phyloP scores from a whole-genome alignment of 2,888 invertebrate genomes.

The Argyresthia goedartella region DNA sequence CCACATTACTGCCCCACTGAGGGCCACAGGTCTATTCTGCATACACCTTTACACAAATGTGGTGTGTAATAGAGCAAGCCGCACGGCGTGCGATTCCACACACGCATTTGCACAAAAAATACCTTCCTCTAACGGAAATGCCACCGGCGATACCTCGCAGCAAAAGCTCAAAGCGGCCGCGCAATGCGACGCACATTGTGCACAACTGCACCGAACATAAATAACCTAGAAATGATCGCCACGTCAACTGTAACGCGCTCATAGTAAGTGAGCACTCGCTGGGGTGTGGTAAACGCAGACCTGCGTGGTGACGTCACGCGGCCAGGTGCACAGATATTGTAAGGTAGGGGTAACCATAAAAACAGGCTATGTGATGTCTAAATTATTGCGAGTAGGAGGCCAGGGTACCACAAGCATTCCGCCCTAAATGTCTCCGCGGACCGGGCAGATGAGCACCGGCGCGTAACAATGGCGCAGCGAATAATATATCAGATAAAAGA shows the following conservation, averaged over 20 bases:
- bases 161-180: conserved; percentile 51
- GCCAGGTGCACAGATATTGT: too few relatives aligned
- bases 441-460: conserved; percentile 50
- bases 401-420: conserved; percentile 49
- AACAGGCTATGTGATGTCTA: conserved; percentile 66
- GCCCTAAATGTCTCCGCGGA: conserved; percentile 37
- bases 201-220: conserved; percentile 60
- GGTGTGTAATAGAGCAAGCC: neutral
- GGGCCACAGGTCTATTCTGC: too few relatives aligned
- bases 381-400: conserved; percentile 60
- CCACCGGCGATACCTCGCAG: conserved; percentile 49
- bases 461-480: conserved; percentile 58
- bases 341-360: conserved; percentile 10
- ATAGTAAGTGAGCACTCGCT: too few relatives aligned
- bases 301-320: too few relatives aligned
- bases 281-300: too few relatives aligned
- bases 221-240: conserved; percentile 61
- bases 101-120: conserved; percentile 14
- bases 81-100: neutral
- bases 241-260: conserved; percentile 28
- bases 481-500: conserved; percentile 70
- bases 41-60: too few relatives aligned
- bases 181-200: conserved; percentile 51
- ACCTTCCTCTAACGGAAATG: conserved; percentile 46
- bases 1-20: too few relatives aligned